phyloP scores from a whole-genome alignment of 1,140 invertebrate species.

The Pentalonia nigronervosa region DNA sequence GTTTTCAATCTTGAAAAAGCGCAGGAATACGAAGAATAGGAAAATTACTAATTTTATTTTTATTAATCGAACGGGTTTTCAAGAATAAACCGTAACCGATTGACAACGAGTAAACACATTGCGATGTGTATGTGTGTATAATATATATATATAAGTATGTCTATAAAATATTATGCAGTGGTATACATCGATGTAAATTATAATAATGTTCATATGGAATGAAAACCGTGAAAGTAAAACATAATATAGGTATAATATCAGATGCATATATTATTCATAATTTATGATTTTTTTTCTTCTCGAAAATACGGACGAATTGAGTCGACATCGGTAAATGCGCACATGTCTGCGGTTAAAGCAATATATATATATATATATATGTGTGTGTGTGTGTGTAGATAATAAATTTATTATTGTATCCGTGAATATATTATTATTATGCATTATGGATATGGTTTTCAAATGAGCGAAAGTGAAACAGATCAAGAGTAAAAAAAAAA shows the following conservation, averaged over 20 bases:
- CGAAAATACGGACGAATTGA: not conserved
- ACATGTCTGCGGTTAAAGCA: not conserved
- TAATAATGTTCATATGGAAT: conserved; percentile 32
- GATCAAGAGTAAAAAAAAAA: not conserved
- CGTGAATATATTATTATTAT: not conserved
- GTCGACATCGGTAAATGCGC: not conserved
- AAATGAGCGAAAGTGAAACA: conserved; percentile 45
- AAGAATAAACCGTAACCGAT: conserved; percentile 39
- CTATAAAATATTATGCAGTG: not conserved
- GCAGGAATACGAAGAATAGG: not conserved
- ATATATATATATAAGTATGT: not conserved
- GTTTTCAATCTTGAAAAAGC: not conserved
- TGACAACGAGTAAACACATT: conserved; percentile 21
- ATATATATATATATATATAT: not conserved
- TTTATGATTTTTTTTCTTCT: not conserved
- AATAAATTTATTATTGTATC: not conserved
- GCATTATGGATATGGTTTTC: not conserved
- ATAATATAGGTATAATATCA: not conserved
- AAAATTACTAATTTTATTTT: conserved; percentile 38
- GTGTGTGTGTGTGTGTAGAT: not conserved
- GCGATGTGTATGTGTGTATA: not conserved
- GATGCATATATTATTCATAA: not conserved
- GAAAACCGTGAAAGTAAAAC: conserved; percentile 41
- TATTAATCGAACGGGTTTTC: conserved; percentile 30
- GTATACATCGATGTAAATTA: not conserved